Evolutionary conservation across 2,888 invertebrate species (phyloP).

Genomic region (Conomelus anceps): DNA sequence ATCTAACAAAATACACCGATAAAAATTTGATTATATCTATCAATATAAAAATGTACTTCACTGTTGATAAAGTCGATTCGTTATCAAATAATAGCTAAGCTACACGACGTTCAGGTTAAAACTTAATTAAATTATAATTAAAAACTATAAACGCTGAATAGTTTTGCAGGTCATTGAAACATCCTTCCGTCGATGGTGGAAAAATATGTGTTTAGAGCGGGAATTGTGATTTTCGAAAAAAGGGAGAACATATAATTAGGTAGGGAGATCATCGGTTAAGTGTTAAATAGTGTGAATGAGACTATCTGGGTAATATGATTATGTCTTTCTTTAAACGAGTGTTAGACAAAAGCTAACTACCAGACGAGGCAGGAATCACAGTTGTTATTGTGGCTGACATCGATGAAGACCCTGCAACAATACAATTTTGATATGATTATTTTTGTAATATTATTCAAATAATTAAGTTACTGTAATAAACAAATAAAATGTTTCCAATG

Average conservation of each 20-base stretch:
- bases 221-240: background rate
- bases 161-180: background rate
- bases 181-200: too few relatives aligned
- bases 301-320: background rate
- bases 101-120: background rate
- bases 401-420: background rate
- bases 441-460: background rate
- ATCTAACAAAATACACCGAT: background rate
- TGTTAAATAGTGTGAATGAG: background rate
- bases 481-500: too few relatives aligned
- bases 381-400: slow-evolving; percentile 8
- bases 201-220: background rate
- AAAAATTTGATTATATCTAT: background rate
- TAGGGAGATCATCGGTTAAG: background rate
- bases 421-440: background rate
- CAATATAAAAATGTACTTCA: background rate
- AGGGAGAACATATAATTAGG: background rate
- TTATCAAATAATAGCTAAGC: background rate
- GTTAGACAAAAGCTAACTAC: slow-evolving; percentile 20
- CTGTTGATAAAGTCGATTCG: background rate
- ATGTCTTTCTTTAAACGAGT: background rate
- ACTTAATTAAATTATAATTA: background rate
- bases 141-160: background rate
- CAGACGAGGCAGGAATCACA: slow-evolving; percentile 24
- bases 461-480: background rate